A percentile compares a stretch with the other conserved stretches of the same genome.
Evolutionary conservation across 1,140 invertebrate species (phyloP).

Genomic region (Drosophila lowei): DNA sequence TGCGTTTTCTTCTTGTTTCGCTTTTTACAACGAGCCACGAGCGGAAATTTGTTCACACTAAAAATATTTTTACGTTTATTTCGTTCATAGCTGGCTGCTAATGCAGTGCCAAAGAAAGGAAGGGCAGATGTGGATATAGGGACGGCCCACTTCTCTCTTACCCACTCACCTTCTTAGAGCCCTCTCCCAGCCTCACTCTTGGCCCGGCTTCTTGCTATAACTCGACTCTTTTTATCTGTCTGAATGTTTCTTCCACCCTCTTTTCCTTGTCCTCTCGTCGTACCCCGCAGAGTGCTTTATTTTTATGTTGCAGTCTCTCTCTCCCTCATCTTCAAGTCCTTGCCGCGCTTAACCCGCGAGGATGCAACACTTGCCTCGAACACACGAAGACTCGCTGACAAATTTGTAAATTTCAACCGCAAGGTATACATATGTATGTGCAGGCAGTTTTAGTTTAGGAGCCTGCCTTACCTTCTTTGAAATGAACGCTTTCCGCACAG

Average conservation of each 20-base stretch:
- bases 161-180: neutral
- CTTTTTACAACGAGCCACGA: constrained; percentile 48
- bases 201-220: constrained; percentile 37
- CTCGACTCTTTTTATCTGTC: constrained; percentile 75
- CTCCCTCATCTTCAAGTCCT: constrained; percentile 43
- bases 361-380: constrained; percentile 60
- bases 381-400: constrained; percentile 52
- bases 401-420: constrained; percentile 16
- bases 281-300: constrained; percentile 21
- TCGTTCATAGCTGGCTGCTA: constrained; percentile 77
- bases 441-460: too few species aligned
- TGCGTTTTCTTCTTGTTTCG: neutral
- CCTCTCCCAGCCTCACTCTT: neutral
- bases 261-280: neutral
- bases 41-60: constrained; percentile 69
- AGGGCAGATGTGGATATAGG: constrained; percentile 21
- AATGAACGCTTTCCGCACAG: too few species aligned
- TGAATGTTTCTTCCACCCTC: constrained; percentile 43
- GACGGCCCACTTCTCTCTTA: neutral
- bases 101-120: constrained; percentile 64
- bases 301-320: constrained; percentile 40
- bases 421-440: neutral
- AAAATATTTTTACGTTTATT: constrained; percentile 79
- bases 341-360: constrained; percentile 56
- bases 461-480: too few species aligned